Evolutionary conservation across 2,113 vertebrate species (phyloP).

Genomic region (Astatotilapia flaviijosephi): DNA sequence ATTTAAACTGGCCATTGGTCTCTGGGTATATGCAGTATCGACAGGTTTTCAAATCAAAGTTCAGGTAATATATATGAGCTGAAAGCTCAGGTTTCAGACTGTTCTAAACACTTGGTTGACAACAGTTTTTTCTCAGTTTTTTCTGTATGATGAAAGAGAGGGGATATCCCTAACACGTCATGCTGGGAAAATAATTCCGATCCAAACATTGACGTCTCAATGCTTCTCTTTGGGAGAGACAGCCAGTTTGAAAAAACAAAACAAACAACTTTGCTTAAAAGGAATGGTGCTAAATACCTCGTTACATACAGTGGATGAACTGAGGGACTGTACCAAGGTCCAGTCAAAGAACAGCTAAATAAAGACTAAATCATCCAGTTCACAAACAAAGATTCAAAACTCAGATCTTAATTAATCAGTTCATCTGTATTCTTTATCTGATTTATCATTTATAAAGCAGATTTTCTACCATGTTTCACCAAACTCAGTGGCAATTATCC

Average conservation of each 20-base stretch:
- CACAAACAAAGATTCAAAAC: neutral
- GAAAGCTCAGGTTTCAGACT: neutral
- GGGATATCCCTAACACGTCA: neutral
- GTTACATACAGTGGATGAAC: neutral
- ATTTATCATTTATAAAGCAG: neutral
- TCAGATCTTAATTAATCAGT: neutral
- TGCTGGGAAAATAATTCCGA: neutral
- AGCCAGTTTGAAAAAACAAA: neutral
- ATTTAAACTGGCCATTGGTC: neutral
- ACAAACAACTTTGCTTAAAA: neutral
- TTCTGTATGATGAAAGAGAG: neutral
- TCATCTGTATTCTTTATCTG: neutral
- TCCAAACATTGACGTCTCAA: neutral
- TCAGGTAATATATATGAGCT: neutral
- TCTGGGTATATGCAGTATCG: neutral
- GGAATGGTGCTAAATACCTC: rapidly evolving
- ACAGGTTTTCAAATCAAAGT: neutral
- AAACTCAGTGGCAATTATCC: neutral
- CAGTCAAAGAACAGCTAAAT: neutral
- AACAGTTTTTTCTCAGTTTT: neutral
- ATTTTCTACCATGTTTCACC: neutral
- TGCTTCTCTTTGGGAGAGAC: neutral
- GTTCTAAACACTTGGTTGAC: neutral
- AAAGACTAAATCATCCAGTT: neutral
- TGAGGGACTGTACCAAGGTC: neutral